Conservation (phyloP, 2,797 vertebrate species). For the Notamacropus eugenii region DNA sequence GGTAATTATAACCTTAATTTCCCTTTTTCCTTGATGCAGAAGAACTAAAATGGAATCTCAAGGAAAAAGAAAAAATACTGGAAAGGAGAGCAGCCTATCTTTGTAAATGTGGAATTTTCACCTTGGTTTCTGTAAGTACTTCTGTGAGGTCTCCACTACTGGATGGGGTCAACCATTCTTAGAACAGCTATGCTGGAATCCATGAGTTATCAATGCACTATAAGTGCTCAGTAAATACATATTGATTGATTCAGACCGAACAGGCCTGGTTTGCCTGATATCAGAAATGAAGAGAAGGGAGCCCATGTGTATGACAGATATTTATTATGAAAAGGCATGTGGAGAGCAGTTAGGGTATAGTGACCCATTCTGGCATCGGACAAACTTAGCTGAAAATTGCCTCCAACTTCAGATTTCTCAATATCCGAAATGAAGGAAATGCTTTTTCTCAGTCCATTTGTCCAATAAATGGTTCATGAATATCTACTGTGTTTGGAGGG, state of each 20-base stretch:
- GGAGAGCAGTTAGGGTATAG: background rate
- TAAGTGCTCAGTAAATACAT: background rate
- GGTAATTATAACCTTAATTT: conserved; percentile 26
- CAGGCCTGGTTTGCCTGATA: background rate
- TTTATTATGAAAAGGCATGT: background rate
- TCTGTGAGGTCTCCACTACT: background rate
- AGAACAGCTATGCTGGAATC: background rate
- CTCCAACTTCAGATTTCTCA: background rate
- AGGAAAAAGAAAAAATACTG: background rate
- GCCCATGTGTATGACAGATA: background rate
- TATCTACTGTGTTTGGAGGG: background rate
- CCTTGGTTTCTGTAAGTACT: conserved; percentile 11
- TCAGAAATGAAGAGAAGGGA: background rate
- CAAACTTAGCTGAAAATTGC: background rate
- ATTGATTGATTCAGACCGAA: background rate
- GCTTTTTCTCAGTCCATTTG: background rate
- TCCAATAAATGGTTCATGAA: background rate
- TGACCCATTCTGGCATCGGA: background rate
- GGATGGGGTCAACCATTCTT: conserved; percentile 5
- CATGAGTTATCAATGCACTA: background rate
- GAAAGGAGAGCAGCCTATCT: conserved; percentile 8
- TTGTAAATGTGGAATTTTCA: background rate
- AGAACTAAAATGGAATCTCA: conserved; percentile 38
- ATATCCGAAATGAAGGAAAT: background rate
- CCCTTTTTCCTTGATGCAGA: conserved; percentile 32